These are phyloP conservation scores for Acanthopagrus latus DNA, from an alignment of 2,797 vertebrate species.

Conservation along the genomic window DNA sequence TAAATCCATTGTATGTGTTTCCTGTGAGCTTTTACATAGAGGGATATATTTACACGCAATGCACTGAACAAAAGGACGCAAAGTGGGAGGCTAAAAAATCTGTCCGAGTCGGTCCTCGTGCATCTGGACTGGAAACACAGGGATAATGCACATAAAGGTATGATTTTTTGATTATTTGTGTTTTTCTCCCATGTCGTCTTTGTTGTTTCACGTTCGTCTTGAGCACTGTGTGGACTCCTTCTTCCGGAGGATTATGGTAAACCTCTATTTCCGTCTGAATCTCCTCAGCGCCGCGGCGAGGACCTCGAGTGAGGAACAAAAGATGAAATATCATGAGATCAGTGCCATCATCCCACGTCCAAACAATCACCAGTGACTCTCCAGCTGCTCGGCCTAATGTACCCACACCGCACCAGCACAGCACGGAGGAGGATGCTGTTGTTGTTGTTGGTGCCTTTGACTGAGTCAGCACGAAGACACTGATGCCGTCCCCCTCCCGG, in stretches of 20 bases:
- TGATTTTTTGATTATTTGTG: slow-evolving; percentile 5
- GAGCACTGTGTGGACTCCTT: slow-evolving; percentile 15
- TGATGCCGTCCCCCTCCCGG: slow-evolving; percentile 16
- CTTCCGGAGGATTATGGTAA: slow-evolving; percentile 59
- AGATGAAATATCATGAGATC: slow-evolving; percentile 57
- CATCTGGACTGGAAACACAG: slow-evolving; percentile 25
- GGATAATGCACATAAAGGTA: slow-evolving; percentile 7
- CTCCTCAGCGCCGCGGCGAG: slow-evolving; percentile 33
- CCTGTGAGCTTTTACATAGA: slow-evolving; percentile 39
- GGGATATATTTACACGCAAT: slow-evolving; percentile 61
- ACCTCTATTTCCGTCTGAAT: slow-evolving; percentile 19
- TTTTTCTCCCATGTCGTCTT: not conserved
- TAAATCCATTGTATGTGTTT: slow-evolving; percentile 47
- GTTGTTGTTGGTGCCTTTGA: slow-evolving; percentile 21
- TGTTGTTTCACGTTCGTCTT: not conserved
- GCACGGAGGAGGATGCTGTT: slow-evolving; percentile 36
- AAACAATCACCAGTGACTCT: slow-evolving; percentile 52
- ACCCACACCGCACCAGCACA: slow-evolving; percentile 15
- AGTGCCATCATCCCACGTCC: slow-evolving; percentile 51
- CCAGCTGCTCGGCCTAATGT: slow-evolving; percentile 43
- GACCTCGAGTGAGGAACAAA: slow-evolving; percentile 56
- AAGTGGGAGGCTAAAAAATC: slow-evolving; percentile 41
- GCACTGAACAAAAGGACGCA: slow-evolving; percentile 39
- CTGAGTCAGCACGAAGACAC: slow-evolving; percentile 53
- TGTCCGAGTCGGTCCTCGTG: not conserved